Conservation (phyloP, 2,888 invertebrate genomes). For the Melipona beecheii region DNA sequence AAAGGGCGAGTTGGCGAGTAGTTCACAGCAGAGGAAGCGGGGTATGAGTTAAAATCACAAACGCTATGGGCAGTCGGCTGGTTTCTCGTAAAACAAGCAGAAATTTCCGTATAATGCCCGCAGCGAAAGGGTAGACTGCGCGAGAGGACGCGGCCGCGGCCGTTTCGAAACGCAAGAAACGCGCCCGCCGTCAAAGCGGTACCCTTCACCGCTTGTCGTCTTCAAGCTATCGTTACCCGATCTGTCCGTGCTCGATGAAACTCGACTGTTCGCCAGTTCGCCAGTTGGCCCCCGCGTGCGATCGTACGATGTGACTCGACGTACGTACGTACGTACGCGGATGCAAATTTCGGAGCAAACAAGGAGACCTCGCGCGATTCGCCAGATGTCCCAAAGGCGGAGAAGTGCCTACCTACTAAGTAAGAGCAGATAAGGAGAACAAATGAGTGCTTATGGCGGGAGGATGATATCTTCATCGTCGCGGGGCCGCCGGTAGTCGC, state of each 20-base stretch:
- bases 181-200: slow-evolving; percentile 39
- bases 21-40: background rate
- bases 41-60: slow-evolving; percentile 54
- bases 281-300: background rate
- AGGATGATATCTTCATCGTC: slow-evolving; percentile 65
- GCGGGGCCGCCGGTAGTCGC: slow-evolving; percentile 43
- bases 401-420: slow-evolving; percentile 65
- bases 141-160: background rate
- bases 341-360: slow-evolving; percentile 45
- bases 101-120: slow-evolving; percentile 56
- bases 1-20: slow-evolving; percentile 50
- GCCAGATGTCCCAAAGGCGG: slow-evolving; percentile 56
- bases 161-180: slow-evolving; percentile 40
- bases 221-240: slow-evolving; percentile 32
- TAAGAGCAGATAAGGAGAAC: slow-evolving; percentile 66
- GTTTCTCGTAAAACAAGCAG: slow-evolving; percentile 58
- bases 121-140: slow-evolving; percentile 5
- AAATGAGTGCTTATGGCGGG: slow-evolving; percentile 68
- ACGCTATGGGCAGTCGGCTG: slow-evolving; percentile 57
- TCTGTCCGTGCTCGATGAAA: slow-evolving; percentile 36
- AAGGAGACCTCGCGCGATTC: slow-evolving; percentile 28
- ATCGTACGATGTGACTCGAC: background rate
- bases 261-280: slow-evolving; percentile 7
- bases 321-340: background rate
- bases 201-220: slow-evolving; percentile 23